Conservation (phyloP, 2,888 invertebrate genomes). For the Synergus japonicus region DNA sequence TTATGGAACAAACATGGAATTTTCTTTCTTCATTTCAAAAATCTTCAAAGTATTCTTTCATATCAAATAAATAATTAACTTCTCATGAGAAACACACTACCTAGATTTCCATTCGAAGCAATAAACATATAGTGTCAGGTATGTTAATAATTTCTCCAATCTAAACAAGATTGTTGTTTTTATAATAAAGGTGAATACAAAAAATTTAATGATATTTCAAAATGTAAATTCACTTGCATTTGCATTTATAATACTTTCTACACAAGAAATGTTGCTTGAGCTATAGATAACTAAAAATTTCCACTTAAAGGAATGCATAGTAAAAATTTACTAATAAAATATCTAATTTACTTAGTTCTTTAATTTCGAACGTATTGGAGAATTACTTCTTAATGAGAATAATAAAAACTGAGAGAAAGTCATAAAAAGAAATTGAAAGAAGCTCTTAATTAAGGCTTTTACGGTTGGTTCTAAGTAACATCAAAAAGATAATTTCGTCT, state of each 20-base stretch:
- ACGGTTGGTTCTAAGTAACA: conserved; percentile 4
- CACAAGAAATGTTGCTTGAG: no score
- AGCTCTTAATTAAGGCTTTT: conserved; percentile 20
- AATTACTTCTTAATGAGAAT: neutral
- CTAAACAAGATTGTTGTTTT: no score
- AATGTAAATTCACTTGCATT: no score
- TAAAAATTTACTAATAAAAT: neutral
- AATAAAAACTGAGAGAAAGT: neutral
- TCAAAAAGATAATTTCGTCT: conserved; percentile 10
- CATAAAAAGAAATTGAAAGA: conserved; percentile 17
- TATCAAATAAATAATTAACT: conserved; percentile 17
- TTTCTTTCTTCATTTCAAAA: neutral
- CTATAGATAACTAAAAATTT: neutral
- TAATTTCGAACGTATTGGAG: neutral
- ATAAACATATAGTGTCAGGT: neutral
- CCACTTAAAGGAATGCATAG: neutral
- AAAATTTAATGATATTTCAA: no score
- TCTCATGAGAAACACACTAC: neutral
- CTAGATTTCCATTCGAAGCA: neutral
- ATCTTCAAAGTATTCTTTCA: conserved; percentile 14
- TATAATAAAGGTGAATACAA: no score
- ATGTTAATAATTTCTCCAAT: no score
- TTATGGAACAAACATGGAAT: conserved; percentile 17
- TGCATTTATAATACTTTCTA: no score
- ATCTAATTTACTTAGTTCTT: neutral